Conservation (phyloP, 2,888 invertebrate species). For the Dromius quadrimaculatus region DNA sequence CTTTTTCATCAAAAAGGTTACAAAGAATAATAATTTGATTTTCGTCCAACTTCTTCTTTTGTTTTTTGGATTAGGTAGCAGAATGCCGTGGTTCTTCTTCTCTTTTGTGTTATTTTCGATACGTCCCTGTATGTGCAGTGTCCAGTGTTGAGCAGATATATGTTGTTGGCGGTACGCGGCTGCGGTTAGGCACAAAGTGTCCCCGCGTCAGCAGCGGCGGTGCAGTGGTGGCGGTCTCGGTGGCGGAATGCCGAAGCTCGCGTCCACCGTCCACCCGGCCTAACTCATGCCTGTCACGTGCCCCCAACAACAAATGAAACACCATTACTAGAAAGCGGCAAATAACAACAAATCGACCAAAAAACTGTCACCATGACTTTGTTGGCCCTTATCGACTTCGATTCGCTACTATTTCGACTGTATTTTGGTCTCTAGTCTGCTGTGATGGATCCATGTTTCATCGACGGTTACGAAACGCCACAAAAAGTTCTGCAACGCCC, state of each 20-base stretch:
- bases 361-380: too few relatives aligned
- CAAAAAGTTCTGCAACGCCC: too few relatives aligned
- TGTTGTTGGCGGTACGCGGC: slow-evolving; percentile 24
- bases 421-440: too few relatives aligned
- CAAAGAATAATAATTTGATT: too few relatives aligned
- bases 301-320: slow-evolving; percentile 54
- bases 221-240: slow-evolving; percentile 35
- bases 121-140: not conserved
- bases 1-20: too few relatives aligned
- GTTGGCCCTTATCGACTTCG: too few relatives aligned
- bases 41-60: too few relatives aligned
- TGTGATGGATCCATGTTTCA: too few relatives aligned
- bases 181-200: slow-evolving; percentile 36
- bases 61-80: too few relatives aligned
- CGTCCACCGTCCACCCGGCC: slow-evolving; percentile 48
- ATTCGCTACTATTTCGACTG: too few relatives aligned
- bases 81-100: not conserved
- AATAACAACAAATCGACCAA: not conserved
- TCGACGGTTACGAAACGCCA: too few relatives aligned
- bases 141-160: slow-evolving; percentile 34
- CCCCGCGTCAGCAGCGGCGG: slow-evolving; percentile 44
- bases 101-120: not conserved
- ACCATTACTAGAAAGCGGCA: not conserved
- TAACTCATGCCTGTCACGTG: slow-evolving; percentile 66
- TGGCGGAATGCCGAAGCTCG: slow-evolving; percentile 48